Percentiles rank a stretch among this genome's conserved stretches.
Conservation (phyloP, 1,140 invertebrate species). For the Drosophila pseudoananassae region DNA sequence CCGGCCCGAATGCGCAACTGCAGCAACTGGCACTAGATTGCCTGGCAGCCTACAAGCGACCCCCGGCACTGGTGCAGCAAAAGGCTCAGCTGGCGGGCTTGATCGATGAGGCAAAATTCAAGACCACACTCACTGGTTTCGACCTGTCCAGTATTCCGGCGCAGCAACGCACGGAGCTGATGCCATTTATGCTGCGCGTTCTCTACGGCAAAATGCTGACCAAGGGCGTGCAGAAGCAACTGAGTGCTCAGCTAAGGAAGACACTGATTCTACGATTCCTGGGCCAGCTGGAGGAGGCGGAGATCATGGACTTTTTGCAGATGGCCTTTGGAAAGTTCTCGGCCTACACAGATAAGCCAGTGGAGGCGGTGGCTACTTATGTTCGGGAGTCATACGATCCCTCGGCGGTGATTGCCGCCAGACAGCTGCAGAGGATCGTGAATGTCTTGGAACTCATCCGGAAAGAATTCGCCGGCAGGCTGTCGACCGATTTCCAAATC, state of each 20-base stretch:
- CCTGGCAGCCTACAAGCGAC: slow-evolving; percentile 92
- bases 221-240: slow-evolving; percentile 90
- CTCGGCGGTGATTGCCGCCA: slow-evolving; percentile 84
- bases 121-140: slow-evolving; percentile 92
- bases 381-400: slow-evolving; percentile 14
- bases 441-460: slow-evolving; percentile 92
- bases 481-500: slow-evolving; percentile 88
- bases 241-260: slow-evolving; percentile 88
- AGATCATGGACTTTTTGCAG: slow-evolving; percentile 91
- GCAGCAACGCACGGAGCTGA: slow-evolving; percentile 89
- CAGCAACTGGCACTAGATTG: slow-evolving; percentile 95
- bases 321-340: slow-evolving; percentile 92
- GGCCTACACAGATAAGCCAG: slow-evolving; percentile 86
- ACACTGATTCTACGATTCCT: slow-evolving; percentile 93
- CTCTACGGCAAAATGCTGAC: slow-evolving; percentile 96
- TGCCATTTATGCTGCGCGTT: slow-evolving; percentile 93
- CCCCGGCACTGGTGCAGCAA: slow-evolving; percentile 89
- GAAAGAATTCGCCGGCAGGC: slow-evolving; percentile 93
- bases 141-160: slow-evolving; percentile 89
- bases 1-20: slow-evolving; percentile 90
- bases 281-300: slow-evolving; percentile 90
- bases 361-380: slow-evolving; percentile 57
- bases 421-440: slow-evolving; percentile 90
- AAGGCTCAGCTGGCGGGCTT: slow-evolving; percentile 90
- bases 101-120: slow-evolving; percentile 94